Evolutionary conservation across 30 jellyfish, hydroid and myxozoan species (phyloP), one percentile per base, ranked within the genome.

Genomic region (Chironex yamaguchii): DNA sequence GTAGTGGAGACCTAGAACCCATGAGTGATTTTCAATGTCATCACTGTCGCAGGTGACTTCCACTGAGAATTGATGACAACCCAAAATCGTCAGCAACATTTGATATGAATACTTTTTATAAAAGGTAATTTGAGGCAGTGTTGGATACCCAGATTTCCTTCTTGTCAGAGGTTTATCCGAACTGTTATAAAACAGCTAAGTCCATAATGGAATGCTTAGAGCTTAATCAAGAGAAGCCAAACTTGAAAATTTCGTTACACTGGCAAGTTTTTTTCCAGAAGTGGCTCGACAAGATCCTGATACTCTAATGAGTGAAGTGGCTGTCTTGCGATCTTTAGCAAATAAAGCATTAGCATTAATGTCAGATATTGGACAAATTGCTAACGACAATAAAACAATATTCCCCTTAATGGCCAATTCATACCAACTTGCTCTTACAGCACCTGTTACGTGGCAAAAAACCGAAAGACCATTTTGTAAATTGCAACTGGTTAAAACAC

Each of bases 381-480:
- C 83, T 9, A 4, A 69, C 9, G 73, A 69, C 11, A 22, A 34
- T 32, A 69, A 34, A 29, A 32, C 71, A 4, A 34, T 34, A 2
- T 69, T 69, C 27, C 72, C 81, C 21, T 31, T 74, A 3, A 49
- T 78, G 9, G 34, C 71, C 76, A 69, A 32, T 28, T 31, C 83
- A 28, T 34, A 69, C 25, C 83, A 31, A 3, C 36, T 69, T 13
- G 83, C 72, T 2, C 74, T 69, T 6, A 69, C 87, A 3, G 78
- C 87, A 24, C 87, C 87, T 4, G 87, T 49, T 14, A 74, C 87
- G 9, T 77, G 42, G 82, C 79, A 77, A 20, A 49, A 42, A 23
- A 30, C 24, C 24, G 87, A 49, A 49, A 74, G 87, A 69, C 22
- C 83, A 26, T 69, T 69, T 32, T 32, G 72, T 24, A 69, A 34